Conservation (phyloP, 2,888 invertebrate genomes). For the Eilema caniola region DNA sequence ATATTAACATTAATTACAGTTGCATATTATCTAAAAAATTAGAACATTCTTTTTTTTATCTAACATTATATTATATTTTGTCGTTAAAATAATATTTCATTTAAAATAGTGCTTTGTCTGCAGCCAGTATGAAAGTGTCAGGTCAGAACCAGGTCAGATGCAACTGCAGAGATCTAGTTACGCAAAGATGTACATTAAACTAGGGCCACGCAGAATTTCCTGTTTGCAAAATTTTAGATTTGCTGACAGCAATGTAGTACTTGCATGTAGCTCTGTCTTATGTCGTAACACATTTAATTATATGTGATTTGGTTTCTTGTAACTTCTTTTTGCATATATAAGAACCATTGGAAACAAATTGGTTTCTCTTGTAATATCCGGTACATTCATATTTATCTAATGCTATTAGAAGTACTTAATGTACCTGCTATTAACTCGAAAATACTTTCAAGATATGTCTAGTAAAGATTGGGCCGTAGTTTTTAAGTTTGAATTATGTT, state of each 20-base stretch:
- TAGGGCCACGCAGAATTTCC: slow-evolving; percentile 46
- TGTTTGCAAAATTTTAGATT: slow-evolving; percentile 50
- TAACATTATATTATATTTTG: no score
- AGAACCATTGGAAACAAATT: not conserved
- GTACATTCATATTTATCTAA: not conserved
- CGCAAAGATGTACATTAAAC: slow-evolving; percentile 36
- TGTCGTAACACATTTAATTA: not conserved
- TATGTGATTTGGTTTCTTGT: not conserved
- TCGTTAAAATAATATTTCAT: not conserved
- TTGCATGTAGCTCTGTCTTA: slow-evolving; percentile 5
- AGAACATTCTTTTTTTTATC: not conserved
- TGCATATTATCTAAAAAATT: no score
- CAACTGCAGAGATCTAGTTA: slow-evolving; percentile 46
- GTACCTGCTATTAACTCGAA: not conserved
- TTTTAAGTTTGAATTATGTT: not conserved
- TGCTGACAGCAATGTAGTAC: slow-evolving; percentile 18
- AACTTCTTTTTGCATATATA: slow-evolving; percentile 19
- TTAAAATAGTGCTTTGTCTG: slow-evolving; percentile 1
- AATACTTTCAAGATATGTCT: not conserved
- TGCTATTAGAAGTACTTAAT: not conserved
- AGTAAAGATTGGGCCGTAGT: not conserved
- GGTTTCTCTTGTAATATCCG: slow-evolving; percentile 2
- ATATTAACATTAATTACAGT: no score
- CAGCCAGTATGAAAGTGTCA: slow-evolving; percentile 35
- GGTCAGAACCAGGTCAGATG: slow-evolving; percentile 53